A percentile compares a stretch with the other conserved stretches of the same genome.
These are phyloP conservation scores for Pipra filicauda DNA, from an alignment of 2,113 vertebrate species.

Conservation along the genomic window DNA sequence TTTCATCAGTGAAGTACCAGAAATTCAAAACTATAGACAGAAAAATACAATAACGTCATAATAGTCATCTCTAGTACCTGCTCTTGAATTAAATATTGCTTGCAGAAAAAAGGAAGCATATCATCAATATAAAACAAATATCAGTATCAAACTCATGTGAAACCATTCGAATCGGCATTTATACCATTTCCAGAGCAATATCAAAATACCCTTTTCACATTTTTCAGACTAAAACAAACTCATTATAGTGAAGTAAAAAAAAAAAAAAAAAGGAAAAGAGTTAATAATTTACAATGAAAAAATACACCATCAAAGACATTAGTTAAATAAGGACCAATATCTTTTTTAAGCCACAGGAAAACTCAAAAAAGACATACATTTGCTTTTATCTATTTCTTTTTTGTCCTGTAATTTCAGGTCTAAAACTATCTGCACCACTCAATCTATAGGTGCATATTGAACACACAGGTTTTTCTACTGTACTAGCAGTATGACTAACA, in stretches of 20 bases:
- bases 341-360: background rate
- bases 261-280: background rate
- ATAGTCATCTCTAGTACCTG: background rate
- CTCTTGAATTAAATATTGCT: background rate
- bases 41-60: background rate
- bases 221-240: background rate
- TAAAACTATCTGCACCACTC: background rate
- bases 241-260: background rate
- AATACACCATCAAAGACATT: background rate
- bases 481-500: background rate
- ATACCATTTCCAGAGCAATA: background rate
- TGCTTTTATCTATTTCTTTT: background rate
- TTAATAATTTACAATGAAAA: background rate
- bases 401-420: background rate
- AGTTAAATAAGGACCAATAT: background rate
- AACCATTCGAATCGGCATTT: background rate
- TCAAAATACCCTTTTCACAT: background rate
- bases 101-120: background rate
- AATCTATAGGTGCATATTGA: background rate
- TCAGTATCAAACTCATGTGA: background rate
- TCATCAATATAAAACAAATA: background rate
- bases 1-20: background rate
- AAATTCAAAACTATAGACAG: background rate
- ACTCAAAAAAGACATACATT: background rate
- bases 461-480: background rate